These are phyloP conservation scores for Actenoides hombroni DNA, from an alignment of 2,113 vertebrate species.

Conservation along the genomic window DNA sequence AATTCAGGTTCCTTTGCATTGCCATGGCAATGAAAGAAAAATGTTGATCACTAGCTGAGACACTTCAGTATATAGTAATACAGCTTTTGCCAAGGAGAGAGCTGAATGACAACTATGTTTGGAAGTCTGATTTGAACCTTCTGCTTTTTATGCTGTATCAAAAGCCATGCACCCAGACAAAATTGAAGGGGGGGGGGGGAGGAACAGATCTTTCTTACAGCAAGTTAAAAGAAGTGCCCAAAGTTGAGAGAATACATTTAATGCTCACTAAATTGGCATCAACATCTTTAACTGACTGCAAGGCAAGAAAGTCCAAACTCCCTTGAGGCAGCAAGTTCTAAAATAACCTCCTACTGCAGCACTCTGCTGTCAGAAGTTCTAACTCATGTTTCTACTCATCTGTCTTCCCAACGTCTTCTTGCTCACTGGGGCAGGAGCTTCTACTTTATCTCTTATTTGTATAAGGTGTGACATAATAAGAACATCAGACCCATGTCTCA, in stretches of 20 bases:
- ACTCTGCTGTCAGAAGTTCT: conserved; percentile 61
- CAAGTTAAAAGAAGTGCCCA: conserved; percentile 32
- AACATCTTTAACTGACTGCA: conserved; percentile 56
- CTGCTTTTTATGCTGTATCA: conserved; percentile 9
- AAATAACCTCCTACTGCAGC: conserved; percentile 57
- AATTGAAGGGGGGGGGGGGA: background rate
- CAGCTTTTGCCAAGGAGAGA: background rate
- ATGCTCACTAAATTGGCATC: conserved; percentile 58
- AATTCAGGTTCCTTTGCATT: conserved; percentile 29
- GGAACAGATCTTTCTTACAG: background rate
- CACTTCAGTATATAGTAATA: conserved; percentile 27
- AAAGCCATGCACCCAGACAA: background rate
- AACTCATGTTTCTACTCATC: conserved; percentile 33
- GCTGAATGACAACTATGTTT: conserved; percentile 12
- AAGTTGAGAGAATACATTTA: conserved; percentile 56
- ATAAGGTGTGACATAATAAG: conserved; percentile 18
- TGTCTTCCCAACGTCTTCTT: background rate
- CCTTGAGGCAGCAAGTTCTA: conserved; percentile 54
- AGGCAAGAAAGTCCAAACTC: conserved; percentile 56
- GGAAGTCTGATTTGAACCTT: conserved; percentile 37
- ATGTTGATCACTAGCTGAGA: conserved; percentile 12
- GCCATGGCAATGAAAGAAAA: conserved; percentile 39
- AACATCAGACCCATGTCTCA: background rate
- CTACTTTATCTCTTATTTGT: conserved; percentile 22
- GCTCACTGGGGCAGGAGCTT: background rate